A percentile compares a stretch with the other conserved stretches of the same genome.
These are phyloP conservation scores for Recurvirostra avosetta DNA, from an alignment of 2,113 vertebrate genomes.

Conservation along the genomic window DNA sequence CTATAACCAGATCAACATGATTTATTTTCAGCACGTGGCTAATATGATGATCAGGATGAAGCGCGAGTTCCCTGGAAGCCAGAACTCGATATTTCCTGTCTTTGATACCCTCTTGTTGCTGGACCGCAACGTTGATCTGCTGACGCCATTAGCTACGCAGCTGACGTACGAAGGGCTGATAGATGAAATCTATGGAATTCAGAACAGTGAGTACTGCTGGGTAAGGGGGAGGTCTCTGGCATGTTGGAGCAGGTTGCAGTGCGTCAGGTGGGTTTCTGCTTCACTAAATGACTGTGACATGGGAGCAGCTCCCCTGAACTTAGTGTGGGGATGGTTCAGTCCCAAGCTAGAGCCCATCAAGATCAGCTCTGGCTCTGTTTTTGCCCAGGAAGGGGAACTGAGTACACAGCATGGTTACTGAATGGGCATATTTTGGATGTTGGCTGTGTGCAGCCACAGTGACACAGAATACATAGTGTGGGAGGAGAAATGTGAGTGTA, in stretches of 20 bases:
- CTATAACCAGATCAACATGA: accelerated
- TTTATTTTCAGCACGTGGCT: slow-evolving; percentile 86
- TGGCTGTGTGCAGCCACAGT: neutral
- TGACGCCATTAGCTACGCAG: slow-evolving; percentile 92
- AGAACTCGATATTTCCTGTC: slow-evolving; percentile 89
- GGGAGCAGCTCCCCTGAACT: neutral
- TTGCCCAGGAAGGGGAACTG: neutral
- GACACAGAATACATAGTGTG: accelerated
- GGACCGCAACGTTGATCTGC: slow-evolving; percentile 92
- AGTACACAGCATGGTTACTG: neutral
- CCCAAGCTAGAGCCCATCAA: neutral
- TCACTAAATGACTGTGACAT: neutral
- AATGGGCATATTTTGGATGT: neutral
- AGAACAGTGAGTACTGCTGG: slow-evolving; percentile 82
- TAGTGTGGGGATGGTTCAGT: accelerated
- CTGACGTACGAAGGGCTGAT: slow-evolving; percentile 97
- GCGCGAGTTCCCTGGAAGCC: slow-evolving; percentile 92
- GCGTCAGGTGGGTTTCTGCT: neutral
- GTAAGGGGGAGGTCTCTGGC: accelerated
- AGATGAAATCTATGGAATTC: slow-evolving; percentile 95
- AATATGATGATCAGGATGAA: slow-evolving; percentile 99
- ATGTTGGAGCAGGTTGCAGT: neutral
- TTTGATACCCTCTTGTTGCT: slow-evolving; percentile 93
- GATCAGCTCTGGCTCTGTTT: neutral
- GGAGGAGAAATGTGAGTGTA: neutral